Percentiles rank a stretch among this genome's conserved stretches.
phyloP scores from a whole-genome alignment of 2,113 vertebrate species.

The Nanger granti region DNA sequence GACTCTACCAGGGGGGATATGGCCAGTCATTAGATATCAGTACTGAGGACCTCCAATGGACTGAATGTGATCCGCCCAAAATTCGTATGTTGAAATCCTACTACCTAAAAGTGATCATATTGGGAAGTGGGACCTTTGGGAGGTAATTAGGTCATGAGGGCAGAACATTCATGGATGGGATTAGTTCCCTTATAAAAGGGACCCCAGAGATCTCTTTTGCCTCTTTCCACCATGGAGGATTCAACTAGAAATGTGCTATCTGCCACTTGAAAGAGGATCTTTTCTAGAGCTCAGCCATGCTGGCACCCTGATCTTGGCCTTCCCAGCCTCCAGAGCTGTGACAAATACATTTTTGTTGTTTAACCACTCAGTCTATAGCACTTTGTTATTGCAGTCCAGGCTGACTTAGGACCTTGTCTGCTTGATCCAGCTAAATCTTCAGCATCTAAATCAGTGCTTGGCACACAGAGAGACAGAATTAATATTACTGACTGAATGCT shows the following conservation, averaged over 20 bases:
- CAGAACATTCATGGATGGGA: neutral
- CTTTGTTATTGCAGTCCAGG: neutral
- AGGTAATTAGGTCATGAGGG: neutral
- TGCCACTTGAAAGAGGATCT: neutral
- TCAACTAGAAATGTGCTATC: neutral
- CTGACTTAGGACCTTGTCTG: neutral
- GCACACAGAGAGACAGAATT: neutral
- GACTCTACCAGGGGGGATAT: too few species aligned
- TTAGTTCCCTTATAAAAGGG: neutral
- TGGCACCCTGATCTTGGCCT: neutral
- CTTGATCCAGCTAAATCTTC: neutral
- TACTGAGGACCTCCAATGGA: neutral
- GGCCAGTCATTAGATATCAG: neutral
- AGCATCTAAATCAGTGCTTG: neutral
- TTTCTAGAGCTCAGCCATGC: neutral
- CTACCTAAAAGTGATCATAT: neutral
- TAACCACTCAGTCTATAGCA: neutral
- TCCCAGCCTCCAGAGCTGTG: neutral
- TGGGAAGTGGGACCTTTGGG: neutral
- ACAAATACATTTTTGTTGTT: neutral
- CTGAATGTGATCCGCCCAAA: neutral
- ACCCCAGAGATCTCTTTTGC: neutral
- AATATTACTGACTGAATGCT: neutral
- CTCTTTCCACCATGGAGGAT: neutral
- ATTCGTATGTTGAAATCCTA: neutral